Evolutionary conservation across 2,888 invertebrate species (phyloP).

Genomic region (Caradrina kadenii): DNA sequence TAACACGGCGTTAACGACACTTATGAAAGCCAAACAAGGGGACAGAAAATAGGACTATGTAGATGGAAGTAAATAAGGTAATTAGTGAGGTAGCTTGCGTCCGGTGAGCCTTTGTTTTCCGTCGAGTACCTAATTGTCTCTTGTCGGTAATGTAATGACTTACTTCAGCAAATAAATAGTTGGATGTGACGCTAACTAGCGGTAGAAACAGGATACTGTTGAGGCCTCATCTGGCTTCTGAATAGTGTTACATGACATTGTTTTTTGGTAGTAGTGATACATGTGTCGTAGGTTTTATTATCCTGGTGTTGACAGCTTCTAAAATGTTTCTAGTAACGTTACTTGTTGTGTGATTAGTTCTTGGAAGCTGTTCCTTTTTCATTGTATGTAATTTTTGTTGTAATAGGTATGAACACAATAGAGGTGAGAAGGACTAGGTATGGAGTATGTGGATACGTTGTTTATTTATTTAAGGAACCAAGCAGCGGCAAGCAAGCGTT

Average conservation of each 20-base stretch:
- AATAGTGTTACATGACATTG: slow-evolving; percentile 21
- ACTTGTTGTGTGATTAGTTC: neutral
- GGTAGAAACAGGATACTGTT: slow-evolving; percentile 25
- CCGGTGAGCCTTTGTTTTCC: slow-evolving; percentile 53
- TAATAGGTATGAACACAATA: neutral
- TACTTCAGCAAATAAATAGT: slow-evolving; percentile 46
- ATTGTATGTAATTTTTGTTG: no score
- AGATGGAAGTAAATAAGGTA: slow-evolving; percentile 74
- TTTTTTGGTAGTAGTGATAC: slow-evolving; percentile 5
- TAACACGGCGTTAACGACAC: slow-evolving; percentile 70
- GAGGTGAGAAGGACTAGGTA: no score
- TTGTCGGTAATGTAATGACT: slow-evolving; percentile 47
- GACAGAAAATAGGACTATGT: slow-evolving; percentile 66
- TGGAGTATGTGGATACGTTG: no score
- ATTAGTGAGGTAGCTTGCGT: slow-evolving; percentile 68
- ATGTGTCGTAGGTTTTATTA: neutral
- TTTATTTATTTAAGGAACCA: no score
- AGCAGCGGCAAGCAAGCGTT: neutral
- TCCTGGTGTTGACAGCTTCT: slow-evolving; percentile 1
- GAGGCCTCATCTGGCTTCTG: neutral
- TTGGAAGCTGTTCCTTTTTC: neutral
- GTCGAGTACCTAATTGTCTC: slow-evolving; percentile 51
- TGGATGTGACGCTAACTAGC: slow-evolving; percentile 32
- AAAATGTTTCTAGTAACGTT: neutral
- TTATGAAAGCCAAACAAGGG: slow-evolving; percentile 74